Base-by-base conservation (phyloP, 1,140 invertebrate genomes). In the Drosophila sucinea region DNA sequence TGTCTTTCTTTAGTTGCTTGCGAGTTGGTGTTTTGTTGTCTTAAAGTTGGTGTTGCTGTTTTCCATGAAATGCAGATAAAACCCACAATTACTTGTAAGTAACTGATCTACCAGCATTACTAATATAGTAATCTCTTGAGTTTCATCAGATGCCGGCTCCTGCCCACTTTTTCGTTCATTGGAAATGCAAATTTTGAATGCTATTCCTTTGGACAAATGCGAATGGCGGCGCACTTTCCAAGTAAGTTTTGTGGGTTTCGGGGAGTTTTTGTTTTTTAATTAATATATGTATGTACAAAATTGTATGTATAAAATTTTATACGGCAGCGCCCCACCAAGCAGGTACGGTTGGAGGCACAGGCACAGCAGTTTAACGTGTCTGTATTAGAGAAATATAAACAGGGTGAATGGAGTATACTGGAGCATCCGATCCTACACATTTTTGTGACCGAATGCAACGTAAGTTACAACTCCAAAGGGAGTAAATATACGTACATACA, bases 371-470 rank as follows among this genome's bases (percentile, higher is more conserved):
- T 97, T 92, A 94, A 94, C 79, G 94, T 95, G 71, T 90, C 97
- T 29, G 95, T 95, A 17, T 92, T 94, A 57, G 96, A 96, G 73
- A 94, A 95, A 77, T 92, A 85, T 51, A 93, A 90, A 29, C 91
- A 92, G 56, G 90, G 90, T 6, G 94, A 95, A 79, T 95, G 94
- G 93, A 95, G 96, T 84, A 93, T 98, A 29, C 93, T 98, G 55
- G 95, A 96, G 72, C 95, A 96, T 74, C 97, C 97, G 27, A 96
- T 98, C 90, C 96, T 99, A 89, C 97, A 99, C 92, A 97, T 97
- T 61, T 99, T 96, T 93, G 98, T 98, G 96, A 98, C 96, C 47
- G 98, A 98, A 92, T 98, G 98, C 93, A 94, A 95, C 77, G 97
- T 98, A 94, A 94, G 94, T 72, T 38, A 17, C 1, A 51, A 51